Evolutionary conservation across 2,797 vertebrate species (phyloP).

Genomic region (Chrosomus eos): DNA sequence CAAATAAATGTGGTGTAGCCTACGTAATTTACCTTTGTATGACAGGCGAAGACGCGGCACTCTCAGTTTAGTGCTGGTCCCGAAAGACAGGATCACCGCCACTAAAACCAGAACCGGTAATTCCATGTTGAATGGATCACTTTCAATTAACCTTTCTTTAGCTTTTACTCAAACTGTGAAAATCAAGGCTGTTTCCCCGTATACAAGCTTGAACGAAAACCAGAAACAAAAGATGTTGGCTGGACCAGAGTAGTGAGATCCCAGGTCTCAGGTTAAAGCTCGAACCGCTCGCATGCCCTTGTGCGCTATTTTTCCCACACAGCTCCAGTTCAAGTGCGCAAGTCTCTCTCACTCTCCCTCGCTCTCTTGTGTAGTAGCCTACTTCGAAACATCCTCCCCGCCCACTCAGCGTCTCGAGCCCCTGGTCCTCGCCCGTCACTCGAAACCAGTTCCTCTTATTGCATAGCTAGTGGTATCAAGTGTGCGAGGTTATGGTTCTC

Average conservation of each 20-base stretch:
- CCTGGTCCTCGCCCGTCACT: not conserved
- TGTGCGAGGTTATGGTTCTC: not conserved
- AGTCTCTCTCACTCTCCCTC: not conserved
- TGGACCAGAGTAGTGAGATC: not conserved
- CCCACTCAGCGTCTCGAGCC: not conserved
- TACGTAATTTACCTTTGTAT: constrained; percentile 75
- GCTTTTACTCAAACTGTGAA: not conserved
- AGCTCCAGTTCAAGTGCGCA: constrained; percentile 13
- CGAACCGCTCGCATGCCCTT: not conserved
- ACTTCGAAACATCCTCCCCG: constrained; percentile 19
- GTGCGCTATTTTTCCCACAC: constrained; percentile 10
- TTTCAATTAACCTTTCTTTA: not conserved
- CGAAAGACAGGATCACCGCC: constrained; percentile 60
- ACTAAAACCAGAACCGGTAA: constrained; percentile 64
- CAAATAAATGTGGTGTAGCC: not conserved
- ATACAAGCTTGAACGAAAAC: not conserved
- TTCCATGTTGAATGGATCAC: constrained; percentile 66
- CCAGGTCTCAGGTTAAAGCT: constrained; percentile 16
- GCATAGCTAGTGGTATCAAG: not conserved
- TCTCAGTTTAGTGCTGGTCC: constrained; percentile 71
- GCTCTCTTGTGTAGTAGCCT: not conserved
- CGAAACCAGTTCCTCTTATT: not conserved
- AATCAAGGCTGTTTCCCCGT: not conserved
- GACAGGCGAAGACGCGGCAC: constrained; percentile 79
- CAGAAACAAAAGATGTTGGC: constrained; percentile 5